Conservation (phyloP, 53 echinoderm and acorn worm species). For the Paracentrotus lividus region DNA sequence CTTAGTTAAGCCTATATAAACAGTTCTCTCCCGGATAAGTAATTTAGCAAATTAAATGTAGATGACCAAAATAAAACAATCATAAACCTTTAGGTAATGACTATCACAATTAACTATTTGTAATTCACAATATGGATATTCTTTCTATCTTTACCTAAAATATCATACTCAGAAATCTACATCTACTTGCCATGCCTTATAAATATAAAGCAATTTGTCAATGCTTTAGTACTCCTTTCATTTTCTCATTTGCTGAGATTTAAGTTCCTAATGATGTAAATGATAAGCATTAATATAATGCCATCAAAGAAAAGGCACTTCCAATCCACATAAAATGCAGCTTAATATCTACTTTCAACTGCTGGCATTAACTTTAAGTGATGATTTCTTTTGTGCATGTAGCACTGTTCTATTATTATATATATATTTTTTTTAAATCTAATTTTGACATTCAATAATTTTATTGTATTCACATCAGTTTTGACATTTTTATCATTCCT, state of each 20-base stretch:
- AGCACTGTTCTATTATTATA: not conserved
- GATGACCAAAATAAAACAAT: not conserved
- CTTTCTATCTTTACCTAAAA: not conserved
- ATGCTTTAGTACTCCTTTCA: not conserved
- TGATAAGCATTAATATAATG: slow-evolving; percentile 32
- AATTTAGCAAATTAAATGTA: not conserved
- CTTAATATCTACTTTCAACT: not conserved
- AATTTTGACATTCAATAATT: no score
- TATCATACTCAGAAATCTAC: not conserved
- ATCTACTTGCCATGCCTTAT: not conserved
- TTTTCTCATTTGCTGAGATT: not conserved
- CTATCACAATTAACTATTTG: not conserved
- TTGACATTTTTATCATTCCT: no score
- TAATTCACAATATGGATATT: not conserved
- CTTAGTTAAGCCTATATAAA: not conserved
- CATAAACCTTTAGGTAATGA: not conserved
- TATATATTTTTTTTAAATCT: not conserved
- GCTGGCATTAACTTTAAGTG: not conserved
- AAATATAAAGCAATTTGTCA: not conserved
- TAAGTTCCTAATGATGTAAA: not conserved
- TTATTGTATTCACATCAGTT: no score
- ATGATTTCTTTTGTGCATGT: not conserved
- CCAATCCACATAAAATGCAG: not conserved
- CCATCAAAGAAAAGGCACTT: slow-evolving; percentile 26
- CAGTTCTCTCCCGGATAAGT: not conserved